Percentiles rank a stretch among this genome's conserved stretches.
phyloP scores from a whole-genome alignment of 2,113 vertebrate genomes.

The Eolophus roseicapilla region DNA sequence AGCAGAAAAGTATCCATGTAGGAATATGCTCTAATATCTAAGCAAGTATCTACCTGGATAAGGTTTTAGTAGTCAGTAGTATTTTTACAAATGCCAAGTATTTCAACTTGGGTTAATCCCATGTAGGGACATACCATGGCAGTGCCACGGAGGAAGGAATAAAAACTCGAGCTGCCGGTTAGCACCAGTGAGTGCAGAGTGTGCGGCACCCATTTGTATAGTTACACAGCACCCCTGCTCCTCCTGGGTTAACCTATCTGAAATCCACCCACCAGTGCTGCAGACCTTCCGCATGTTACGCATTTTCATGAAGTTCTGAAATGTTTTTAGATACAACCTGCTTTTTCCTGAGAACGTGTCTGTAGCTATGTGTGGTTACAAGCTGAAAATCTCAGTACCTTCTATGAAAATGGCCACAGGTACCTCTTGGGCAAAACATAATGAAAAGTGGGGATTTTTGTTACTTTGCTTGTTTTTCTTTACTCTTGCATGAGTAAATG shows the following conservation, averaged over 20 bases:
- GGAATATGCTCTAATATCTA: not conserved
- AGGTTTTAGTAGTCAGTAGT: not conserved
- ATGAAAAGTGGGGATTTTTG: rapidly evolving
- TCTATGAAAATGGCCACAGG: not conserved
- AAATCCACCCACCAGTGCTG: not conserved
- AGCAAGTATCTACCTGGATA: not conserved
- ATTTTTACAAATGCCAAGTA: not conserved
- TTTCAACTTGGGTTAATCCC: not conserved
- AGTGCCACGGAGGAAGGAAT: not conserved
- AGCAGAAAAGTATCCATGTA: not conserved
- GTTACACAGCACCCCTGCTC: not conserved
- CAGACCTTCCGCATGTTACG: not conserved
- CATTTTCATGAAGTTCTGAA: not conserved
- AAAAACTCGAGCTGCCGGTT: not conserved
- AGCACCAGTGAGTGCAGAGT: not conserved
- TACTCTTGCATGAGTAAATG: not conserved
- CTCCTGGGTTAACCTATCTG: not conserved
- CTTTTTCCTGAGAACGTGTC: not conserved
- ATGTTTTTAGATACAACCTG: not conserved
- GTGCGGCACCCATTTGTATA: not conserved
- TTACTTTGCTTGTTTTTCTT: not conserved
- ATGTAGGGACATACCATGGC: not conserved
- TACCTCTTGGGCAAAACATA: not conserved
- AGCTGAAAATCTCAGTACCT: not conserved
- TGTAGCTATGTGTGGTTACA: not conserved